phyloP scores from a whole-genome alignment of 2,888 invertebrate species.

The Deroplatys truncata region DNA sequence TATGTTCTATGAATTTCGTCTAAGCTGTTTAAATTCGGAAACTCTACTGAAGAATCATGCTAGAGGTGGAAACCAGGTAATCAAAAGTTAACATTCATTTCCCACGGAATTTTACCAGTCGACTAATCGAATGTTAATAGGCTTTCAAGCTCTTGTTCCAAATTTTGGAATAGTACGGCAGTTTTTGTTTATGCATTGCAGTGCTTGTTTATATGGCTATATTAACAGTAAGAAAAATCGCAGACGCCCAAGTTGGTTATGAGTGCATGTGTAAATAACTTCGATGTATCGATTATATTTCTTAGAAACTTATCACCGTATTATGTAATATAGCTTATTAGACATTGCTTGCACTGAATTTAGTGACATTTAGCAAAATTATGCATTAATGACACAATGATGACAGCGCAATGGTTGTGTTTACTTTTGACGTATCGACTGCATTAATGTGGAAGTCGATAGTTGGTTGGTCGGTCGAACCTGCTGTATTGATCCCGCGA shows the following conservation, averaged over 20 bases:
- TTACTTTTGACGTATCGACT: not conserved
- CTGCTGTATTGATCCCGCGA: slow-evolving; percentile 11
- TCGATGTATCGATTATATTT: not conserved
- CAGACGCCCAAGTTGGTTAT: too few relatives aligned
- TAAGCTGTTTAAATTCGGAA: slow-evolving; percentile 62
- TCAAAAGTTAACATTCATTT: not conserved
- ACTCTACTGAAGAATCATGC: slow-evolving; percentile 64
- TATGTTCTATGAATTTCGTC: slow-evolving; percentile 65
- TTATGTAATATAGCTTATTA: not conserved
- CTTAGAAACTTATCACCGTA: not conserved
- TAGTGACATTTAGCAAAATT: not conserved
- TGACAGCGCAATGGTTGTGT: not conserved
- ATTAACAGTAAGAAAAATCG: not conserved
- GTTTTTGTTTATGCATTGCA: not conserved
- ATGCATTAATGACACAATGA: not conserved
- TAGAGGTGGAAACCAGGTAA: slow-evolving; percentile 53
- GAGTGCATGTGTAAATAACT: not conserved
- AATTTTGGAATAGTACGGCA: not conserved
- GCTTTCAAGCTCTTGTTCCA: not conserved
- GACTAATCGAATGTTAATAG: not conserved
- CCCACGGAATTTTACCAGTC: not conserved
- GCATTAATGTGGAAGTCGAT: not conserved
- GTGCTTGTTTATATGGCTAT: not conserved
- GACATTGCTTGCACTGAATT: not conserved
- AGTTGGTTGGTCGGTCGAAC: not conserved